Evolutionary conservation across 2,888 invertebrate species (phyloP).

Genomic region (Cheilosia impressa): DNA sequence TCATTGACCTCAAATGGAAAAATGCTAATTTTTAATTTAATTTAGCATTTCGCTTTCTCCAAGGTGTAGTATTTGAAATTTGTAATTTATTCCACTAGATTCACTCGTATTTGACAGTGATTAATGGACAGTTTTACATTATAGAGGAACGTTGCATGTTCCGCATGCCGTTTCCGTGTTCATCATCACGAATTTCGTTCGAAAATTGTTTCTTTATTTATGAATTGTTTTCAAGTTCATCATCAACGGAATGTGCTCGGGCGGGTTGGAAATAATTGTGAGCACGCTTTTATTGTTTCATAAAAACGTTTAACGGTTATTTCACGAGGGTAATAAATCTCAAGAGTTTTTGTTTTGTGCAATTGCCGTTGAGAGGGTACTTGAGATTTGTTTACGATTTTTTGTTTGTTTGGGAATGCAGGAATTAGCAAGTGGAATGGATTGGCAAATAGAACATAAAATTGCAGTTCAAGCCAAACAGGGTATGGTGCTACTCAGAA

Average conservation of each 20-base stretch:
- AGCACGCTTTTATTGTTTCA: neutral
- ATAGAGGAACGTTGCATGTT: neutral
- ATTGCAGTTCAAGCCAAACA: neutral
- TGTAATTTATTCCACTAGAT: neutral
- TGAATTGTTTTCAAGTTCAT: neutral
- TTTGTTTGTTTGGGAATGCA: neutral
- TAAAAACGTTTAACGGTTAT: neutral
- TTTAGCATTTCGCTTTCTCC: neutral
- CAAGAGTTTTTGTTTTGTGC: neutral
- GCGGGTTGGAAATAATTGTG: neutral
- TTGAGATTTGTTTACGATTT: neutral
- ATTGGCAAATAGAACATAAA: neutral
- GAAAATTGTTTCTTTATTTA: neutral
- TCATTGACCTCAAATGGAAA: slow-evolving; percentile 2
- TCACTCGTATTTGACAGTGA: neutral
- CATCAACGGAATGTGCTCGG: neutral
- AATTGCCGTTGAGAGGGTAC: neutral
- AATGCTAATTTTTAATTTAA: neutral
- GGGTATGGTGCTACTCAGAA: no score
- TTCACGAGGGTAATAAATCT: neutral
- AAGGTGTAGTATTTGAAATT: neutral
- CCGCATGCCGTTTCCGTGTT: neutral
- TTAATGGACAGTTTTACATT: neutral
- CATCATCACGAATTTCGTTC: slow-evolving; percentile 1
- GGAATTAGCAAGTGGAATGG: neutral